These are phyloP conservation scores for Luidia sarsii DNA, from an alignment of 53 echinoderm and acorn worm species.

Conservation along the genomic window DNA sequence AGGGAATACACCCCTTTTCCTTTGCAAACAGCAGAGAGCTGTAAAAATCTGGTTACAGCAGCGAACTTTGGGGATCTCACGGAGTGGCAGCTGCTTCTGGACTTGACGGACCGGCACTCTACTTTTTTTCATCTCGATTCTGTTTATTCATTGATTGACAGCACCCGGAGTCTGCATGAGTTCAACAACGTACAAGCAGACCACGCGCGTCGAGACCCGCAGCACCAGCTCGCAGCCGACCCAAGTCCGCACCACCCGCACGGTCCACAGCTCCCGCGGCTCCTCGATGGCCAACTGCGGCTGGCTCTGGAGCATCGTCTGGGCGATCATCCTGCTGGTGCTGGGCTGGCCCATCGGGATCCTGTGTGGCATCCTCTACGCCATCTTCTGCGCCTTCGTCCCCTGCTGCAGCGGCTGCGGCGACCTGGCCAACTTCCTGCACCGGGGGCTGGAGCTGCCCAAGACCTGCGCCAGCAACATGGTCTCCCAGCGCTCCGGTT, in stretches of 20 bases:
- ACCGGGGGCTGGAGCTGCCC: slow-evolving; percentile 93
- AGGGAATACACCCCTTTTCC: too few relatives aligned
- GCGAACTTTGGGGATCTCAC: too few relatives aligned
- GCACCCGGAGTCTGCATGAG: slow-evolving; percentile 12
- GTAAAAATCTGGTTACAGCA: too few relatives aligned
- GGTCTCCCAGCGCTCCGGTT: slow-evolving; percentile 93
- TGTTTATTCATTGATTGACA: too few relatives aligned
- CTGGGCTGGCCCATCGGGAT: slow-evolving; percentile 99
- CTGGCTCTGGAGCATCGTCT: slow-evolving; percentile 99
- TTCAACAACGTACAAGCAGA: slow-evolving; percentile 46
- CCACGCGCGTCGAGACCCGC: slow-evolving; percentile 33
- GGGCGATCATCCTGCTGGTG: slow-evolving; percentile 83
- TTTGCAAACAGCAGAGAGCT: too few relatives aligned
- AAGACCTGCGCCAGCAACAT: slow-evolving; percentile 91
- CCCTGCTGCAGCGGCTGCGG: slow-evolving; percentile 92
- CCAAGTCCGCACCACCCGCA: slow-evolving; percentile 2
- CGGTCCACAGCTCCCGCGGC: background rate
- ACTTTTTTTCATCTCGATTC: too few relatives aligned
- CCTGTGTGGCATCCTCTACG: slow-evolving; percentile 91
- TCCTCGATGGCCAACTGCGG: slow-evolving; percentile 95
- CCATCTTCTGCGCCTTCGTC: slow-evolving; percentile 95
- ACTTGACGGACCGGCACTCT: too few relatives aligned
- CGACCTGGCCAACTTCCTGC: slow-evolving; percentile 92
- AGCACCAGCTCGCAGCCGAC: slow-evolving; percentile 4
- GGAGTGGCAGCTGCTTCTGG: too few relatives aligned